These are phyloP conservation scores for Porites lobata DNA, from an alignment of 92 coral and sea anemone species.

Conservation along the genomic window DNA sequence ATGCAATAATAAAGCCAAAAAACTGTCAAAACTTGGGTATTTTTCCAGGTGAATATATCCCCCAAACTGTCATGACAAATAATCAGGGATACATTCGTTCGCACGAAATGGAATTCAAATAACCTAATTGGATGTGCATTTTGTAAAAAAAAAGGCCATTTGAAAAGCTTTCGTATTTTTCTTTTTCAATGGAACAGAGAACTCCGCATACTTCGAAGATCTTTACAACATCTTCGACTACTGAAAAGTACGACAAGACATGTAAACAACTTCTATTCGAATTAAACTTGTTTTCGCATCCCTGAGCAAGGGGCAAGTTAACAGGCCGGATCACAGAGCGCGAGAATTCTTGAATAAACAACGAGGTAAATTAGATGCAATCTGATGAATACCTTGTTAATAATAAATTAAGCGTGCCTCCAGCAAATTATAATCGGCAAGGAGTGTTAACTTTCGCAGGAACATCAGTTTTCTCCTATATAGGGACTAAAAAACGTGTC, in stretches of 20 bases:
- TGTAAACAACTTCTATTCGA: not conserved
- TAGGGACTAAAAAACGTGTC: too few species aligned
- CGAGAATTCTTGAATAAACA: not conserved
- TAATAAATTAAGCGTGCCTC: conserved; percentile 42
- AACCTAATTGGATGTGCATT: not conserved
- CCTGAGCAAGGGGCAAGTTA: not conserved
- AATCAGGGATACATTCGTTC: too few species aligned
- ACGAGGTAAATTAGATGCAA: not conserved
- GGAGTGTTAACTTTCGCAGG: conserved; percentile 1
- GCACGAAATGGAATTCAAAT: not conserved
- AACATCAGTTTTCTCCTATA: not conserved
- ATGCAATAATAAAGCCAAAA: not conserved
- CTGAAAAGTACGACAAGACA: not conserved
- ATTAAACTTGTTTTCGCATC: too few species aligned
- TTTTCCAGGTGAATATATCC: too few species aligned
- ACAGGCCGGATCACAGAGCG: not conserved
- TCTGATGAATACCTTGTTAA: conserved; percentile 10
- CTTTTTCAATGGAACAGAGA: not conserved
- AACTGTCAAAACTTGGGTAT: not conserved
- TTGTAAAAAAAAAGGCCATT: not conserved
- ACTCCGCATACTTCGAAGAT: not conserved
- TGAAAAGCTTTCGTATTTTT: not conserved
- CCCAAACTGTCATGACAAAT: too few species aligned
- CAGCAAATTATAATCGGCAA: not conserved
- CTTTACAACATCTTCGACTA: not conserved